Conservation (phyloP, 1,140 invertebrate genomes). For the Macrotrachela quadricornifera region DNA sequence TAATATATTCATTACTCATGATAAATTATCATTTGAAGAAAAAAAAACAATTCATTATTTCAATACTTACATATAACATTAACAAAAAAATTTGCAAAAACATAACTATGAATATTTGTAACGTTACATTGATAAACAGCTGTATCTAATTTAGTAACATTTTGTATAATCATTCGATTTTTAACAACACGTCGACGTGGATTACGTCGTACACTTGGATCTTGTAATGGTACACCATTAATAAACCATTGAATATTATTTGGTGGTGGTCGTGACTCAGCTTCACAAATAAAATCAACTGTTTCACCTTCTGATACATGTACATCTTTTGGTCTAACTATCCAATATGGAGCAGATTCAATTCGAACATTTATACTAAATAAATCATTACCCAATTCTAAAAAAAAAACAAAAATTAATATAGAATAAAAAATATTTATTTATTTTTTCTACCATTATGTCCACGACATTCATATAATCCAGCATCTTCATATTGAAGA, state of each 20-base stretch:
- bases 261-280: conserved; percentile 63
- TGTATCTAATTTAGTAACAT: conserved; percentile 63
- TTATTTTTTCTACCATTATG: conserved; percentile 48
- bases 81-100: conserved; percentile 88
- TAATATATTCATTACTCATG: no score
- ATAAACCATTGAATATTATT: conserved; percentile 74
- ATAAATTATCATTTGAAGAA: no score
- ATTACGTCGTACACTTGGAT: conserved; percentile 31
- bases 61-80: conserved; percentile 57
- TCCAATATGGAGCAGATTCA: conserved; percentile 68
- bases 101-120: conserved; percentile 86
- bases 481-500: conserved; percentile 60
- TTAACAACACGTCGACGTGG: conserved; percentile 38
- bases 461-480: conserved; percentile 66
- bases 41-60: conserved; percentile 6
- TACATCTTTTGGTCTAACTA: conserved; percentile 55
- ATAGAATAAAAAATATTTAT: background rate
- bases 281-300: conserved; percentile 61
- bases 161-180: conserved; percentile 55
- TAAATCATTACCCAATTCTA: conserved; percentile 1
- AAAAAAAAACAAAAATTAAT: background rate
- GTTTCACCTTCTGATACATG: conserved; percentile 74
- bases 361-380: conserved; percentile 8
- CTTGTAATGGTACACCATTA: conserved; percentile 64
- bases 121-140: conserved; percentile 97